Base-by-base conservation (phyloP, 2,113 vertebrate species). In the Zosterops hypoxanthus region DNA sequence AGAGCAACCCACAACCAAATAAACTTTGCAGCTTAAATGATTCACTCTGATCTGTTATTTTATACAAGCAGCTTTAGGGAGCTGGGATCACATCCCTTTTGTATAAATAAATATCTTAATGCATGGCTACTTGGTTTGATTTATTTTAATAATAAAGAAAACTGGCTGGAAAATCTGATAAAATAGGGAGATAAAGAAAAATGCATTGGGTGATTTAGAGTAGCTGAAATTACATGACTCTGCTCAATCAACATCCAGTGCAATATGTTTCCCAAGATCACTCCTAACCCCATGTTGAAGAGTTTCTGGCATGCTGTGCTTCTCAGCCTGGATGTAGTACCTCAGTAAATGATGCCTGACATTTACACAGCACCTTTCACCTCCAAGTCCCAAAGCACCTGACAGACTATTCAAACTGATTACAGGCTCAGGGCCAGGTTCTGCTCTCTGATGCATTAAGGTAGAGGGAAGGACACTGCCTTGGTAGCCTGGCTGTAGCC, bases 331-430 rank as follows among this genome's bases (percentile, higher is more conserved):
- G 41, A 44, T 90, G 41, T 14, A 77, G 52, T 36, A 82, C 49
- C 81, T 52, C 69, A 71, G 64, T 22, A 96, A 96, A 96, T 31
- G 71, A 86, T 65, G 88, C 91, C 55, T 94, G 93, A 90, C 92
- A 78, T 84, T 86, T 96, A 92, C 94, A 90, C 13, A 93, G 44
- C 76, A 90, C 93, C 85, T 95, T 93, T 94, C 93, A 95, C 90
- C 90, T 92, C 82, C 86, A 81, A 87, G 90, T 94, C 93, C 87
- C 90, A 86, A 66, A 90, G 64, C 56, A 88, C 68, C 85, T 96
- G 76, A 88, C 87, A 94, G 92, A 66, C 78, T 94, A 90, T 60
- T 94, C 72, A 86, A 80, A 73, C 70, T 75, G 79, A 92, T 90
- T 86, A 81, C 36, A 81, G 82, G 49, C 82, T 88, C 63, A 56